phyloP scores from a whole-genome alignment of 1,140 invertebrate species.

The Plodia interpunctella region DNA sequence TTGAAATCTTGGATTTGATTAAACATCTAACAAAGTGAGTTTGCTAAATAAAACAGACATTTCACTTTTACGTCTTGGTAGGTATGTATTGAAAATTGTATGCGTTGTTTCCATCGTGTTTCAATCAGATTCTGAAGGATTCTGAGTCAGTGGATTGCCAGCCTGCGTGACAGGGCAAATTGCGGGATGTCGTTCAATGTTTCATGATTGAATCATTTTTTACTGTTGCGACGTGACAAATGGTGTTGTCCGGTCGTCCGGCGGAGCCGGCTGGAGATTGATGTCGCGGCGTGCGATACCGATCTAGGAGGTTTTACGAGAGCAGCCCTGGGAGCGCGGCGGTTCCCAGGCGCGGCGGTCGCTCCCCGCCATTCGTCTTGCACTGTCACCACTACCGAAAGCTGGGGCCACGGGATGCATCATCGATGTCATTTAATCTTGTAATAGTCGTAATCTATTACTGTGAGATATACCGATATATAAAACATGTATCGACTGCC shows the following conservation, averaged over 20 bases:
- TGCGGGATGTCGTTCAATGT: conserved; percentile 12
- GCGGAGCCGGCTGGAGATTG: conserved; percentile 35
- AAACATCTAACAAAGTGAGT: not conserved
- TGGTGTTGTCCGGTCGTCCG: conserved; percentile 25
- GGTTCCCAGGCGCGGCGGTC: conserved; percentile 31
- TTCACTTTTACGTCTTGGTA: not conserved
- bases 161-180: conserved; percentile 8
- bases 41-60: not conserved
- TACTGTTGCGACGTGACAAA: conserved; percentile 44
- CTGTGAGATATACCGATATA: not conserved
- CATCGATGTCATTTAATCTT: not conserved
- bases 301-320: conserved; percentile 34
- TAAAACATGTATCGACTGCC: not conserved
- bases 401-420: not conserved
- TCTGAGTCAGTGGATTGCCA: not conserved
- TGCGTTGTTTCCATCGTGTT: not conserved
- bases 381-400: conserved; percentile 39
- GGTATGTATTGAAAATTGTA: too few species aligned
- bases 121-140: not conserved
- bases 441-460: conserved; percentile 5
- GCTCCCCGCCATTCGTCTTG: conserved; percentile 33
- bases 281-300: conserved; percentile 45
- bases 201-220: conserved; percentile 41
- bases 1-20: not conserved
- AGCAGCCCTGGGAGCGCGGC: conserved; percentile 18